Conservation (phyloP, 2,797 vertebrate species). For the Neopelma chrysocephalum region DNA sequence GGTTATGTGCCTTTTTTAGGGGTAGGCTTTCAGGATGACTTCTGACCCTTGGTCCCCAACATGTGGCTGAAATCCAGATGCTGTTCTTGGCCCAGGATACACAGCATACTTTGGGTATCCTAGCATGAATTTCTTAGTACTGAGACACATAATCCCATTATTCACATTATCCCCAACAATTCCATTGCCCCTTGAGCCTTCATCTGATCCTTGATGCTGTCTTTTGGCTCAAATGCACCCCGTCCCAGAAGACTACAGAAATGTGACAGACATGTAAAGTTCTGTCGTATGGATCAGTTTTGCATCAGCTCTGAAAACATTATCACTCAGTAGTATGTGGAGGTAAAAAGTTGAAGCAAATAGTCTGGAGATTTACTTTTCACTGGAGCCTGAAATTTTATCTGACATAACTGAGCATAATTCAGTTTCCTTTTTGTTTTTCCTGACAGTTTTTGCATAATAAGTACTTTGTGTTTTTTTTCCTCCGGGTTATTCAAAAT, state of each 20-base stretch:
- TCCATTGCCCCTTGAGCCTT: not conserved
- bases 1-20: not conserved
- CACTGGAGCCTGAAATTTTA: not conserved
- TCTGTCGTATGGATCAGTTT: not conserved
- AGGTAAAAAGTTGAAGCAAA: not conserved
- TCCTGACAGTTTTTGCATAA: not conserved
- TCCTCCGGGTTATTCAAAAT: not conserved
- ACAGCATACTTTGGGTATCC: not conserved
- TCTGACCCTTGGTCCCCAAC: not conserved
- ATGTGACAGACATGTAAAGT: not conserved
- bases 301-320: not conserved
- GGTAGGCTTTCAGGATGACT: not conserved
- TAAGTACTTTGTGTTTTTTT: not conserved
- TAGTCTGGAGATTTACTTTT: not conserved
- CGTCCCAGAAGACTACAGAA: not conserved
- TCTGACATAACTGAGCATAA: not conserved
- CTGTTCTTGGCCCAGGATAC: not conserved
- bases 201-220: not conserved
- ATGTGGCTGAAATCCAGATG: not conserved
- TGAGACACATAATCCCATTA: not conserved
- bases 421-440: conserved; percentile 3
- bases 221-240: not conserved
- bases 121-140: not conserved
- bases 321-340: not conserved
- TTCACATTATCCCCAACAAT: not conserved